A percentile compares a stretch with the other conserved stretches of the same genome.
Evolutionary conservation across 2,888 invertebrate genomes (phyloP).

Genomic region (Mesoligia furuncula): DNA sequence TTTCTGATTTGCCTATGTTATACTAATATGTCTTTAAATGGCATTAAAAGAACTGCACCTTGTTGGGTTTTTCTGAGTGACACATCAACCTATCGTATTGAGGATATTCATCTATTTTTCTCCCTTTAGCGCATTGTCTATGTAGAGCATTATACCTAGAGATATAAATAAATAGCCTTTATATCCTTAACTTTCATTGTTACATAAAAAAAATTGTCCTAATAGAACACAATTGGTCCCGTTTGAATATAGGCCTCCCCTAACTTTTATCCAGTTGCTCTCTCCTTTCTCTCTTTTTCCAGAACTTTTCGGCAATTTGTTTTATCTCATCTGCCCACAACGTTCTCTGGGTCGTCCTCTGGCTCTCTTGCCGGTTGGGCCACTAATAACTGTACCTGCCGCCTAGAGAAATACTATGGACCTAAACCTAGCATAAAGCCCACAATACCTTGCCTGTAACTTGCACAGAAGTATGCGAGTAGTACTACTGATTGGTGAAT

Average conservation of each 20-base stretch:
- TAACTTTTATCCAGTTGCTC: background rate
- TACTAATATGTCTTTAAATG: background rate
- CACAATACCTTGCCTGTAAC: background rate
- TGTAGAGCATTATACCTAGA: background rate
- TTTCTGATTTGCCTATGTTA: background rate
- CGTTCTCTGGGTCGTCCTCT: background rate
- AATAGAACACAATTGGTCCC: background rate
- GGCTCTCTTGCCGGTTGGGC: background rate
- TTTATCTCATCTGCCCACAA: background rate
- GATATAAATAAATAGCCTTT: background rate
- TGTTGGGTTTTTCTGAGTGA: conserved; percentile 14
- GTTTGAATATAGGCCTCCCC: background rate
- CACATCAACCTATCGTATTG: background rate
- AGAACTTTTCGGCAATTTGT: background rate
- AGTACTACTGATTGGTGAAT: background rate
- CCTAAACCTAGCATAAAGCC: background rate
- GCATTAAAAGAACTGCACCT: conserved; percentile 1
- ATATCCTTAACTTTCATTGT: background rate
- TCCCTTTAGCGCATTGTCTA: background rate
- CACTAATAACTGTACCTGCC: background rate
- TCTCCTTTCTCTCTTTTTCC: background rate
- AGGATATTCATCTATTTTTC: background rate
- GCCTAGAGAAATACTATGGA: background rate
- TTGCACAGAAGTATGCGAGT: background rate
- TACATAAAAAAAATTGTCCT: background rate